These are phyloP conservation scores for Poeciliopsis prolifica DNA, from an alignment of 2,113 vertebrate species.

Conservation along the genomic window DNA sequence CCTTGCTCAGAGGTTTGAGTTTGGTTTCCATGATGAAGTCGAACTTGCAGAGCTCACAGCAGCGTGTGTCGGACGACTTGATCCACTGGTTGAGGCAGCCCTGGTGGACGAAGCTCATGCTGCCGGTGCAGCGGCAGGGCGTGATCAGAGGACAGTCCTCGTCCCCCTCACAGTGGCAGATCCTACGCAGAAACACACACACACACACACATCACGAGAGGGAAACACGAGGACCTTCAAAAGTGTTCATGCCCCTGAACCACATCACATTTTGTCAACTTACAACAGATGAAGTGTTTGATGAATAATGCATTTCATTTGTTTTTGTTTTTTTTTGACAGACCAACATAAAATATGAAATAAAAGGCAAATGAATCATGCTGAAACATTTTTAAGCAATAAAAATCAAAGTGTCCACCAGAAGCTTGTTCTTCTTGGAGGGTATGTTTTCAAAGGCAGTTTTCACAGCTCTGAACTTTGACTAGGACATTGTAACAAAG, in stretches of 20 bases:
- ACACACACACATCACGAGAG: too few species aligned
- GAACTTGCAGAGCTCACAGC: conserved; percentile 98
- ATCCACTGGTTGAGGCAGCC: conserved; percentile 98
- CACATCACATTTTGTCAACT: neutral
- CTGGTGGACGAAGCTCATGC: conserved; percentile 94
- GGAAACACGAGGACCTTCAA: neutral
- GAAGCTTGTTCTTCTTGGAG: too few species aligned
- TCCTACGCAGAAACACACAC: conserved; percentile 82
- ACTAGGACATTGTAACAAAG: too few species aligned
- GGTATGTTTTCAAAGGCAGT: too few species aligned
- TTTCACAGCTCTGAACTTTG: too few species aligned
- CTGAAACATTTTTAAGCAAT: neutral
- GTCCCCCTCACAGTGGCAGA: conserved; percentile 98
- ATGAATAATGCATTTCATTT: neutral
- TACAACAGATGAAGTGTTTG: too few species aligned
- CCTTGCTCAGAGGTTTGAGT: conserved; percentile 94
- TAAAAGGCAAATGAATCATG: neutral
- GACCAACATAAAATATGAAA: neutral
- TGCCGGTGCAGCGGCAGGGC: conserved; percentile 94
- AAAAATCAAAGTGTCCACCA: neutral
- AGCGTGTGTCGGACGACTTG: conserved; percentile 95
- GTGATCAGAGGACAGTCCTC: conserved; percentile 93
- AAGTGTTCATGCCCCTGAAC: neutral
- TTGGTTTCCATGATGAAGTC: conserved; percentile 98
- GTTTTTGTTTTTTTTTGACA: neutral